Conservation (phyloP, 2,113 vertebrate genomes). For the Alectura lathami region DNA sequence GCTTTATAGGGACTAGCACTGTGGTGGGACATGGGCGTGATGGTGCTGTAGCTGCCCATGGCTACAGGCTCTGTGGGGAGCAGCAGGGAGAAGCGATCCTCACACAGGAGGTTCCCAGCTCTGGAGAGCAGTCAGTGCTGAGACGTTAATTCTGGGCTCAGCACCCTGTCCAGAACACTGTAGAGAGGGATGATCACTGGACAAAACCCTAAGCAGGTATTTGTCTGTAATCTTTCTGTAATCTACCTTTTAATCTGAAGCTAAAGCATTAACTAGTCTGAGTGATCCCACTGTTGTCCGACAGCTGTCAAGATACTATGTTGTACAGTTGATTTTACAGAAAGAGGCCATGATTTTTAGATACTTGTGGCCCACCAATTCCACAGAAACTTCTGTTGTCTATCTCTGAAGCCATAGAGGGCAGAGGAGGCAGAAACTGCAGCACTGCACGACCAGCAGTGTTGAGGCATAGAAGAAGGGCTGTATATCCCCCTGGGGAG, state of each 20-base stretch:
- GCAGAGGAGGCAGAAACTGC: background rate
- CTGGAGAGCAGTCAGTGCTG: background rate
- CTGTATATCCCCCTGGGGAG: background rate
- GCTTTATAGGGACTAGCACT: background rate
- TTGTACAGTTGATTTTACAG: background rate
- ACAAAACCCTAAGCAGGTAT: background rate
- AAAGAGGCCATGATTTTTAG: background rate
- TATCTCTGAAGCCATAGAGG: background rate
- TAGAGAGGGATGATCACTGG: rapidly evolving
- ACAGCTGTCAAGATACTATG: background rate
- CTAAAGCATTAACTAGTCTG: background rate
- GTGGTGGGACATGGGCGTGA: rapidly evolving
- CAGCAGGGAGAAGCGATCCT: background rate
- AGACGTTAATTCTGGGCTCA: background rate
- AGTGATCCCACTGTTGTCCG: background rate
- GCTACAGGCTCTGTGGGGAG: background rate
- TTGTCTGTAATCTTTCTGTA: background rate
- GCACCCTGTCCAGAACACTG: background rate
- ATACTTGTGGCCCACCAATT: background rate
- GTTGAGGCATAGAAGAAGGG: background rate
- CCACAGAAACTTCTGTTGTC: background rate
- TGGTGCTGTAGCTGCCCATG: background rate
- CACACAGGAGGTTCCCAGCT: background rate
- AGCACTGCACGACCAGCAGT: background rate
- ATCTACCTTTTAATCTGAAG: background rate